phyloP scores from a whole-genome alignment of 1,140 invertebrate genomes.

The Eurosta solidaginis region DNA sequence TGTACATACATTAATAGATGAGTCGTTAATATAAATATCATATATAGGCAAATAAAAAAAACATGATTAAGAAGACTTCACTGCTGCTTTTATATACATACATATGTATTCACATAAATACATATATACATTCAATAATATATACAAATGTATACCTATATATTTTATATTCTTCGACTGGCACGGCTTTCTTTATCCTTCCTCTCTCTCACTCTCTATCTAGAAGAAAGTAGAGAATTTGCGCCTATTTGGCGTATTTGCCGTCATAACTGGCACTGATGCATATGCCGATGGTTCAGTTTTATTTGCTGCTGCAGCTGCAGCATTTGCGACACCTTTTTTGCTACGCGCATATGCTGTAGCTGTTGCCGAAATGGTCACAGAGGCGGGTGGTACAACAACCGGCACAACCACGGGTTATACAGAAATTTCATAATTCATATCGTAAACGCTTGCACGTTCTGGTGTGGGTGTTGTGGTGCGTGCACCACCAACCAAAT shows the following conservation, averaged over 20 bases:
- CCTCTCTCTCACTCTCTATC: not conserved
- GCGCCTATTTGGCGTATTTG: constrained; percentile 51
- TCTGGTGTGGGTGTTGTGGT: constrained; percentile 73
- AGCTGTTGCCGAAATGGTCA: constrained; percentile 24
- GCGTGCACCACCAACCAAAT: constrained; percentile 39
- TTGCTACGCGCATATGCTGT: constrained; percentile 20
- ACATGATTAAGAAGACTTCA: no score
- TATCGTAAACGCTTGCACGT: constrained; percentile 88
- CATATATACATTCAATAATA: no score
- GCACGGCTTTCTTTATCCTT: no score
- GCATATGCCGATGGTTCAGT: constrained; percentile 23
- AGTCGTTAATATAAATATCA: not conserved
- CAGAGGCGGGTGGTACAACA: constrained; percentile 48
- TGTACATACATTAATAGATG: no score
- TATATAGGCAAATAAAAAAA: not conserved
- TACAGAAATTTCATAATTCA: constrained; percentile 95
- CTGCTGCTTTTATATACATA: no score
- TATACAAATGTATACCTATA: no score
- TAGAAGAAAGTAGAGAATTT: constrained; percentile 57
- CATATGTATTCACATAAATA: no score
- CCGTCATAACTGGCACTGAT: constrained; percentile 26
- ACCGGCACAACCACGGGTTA: constrained; percentile 59
- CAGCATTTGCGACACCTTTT: constrained; percentile 33
- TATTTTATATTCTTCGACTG: not conserved
- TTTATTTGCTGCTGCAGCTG: constrained; percentile 29